Evolutionary conservation across 2,888 invertebrate genomes (phyloP), one percentile per base, ranked within the genome.

Genomic region (Eueremaeus valkanovi): DNA sequence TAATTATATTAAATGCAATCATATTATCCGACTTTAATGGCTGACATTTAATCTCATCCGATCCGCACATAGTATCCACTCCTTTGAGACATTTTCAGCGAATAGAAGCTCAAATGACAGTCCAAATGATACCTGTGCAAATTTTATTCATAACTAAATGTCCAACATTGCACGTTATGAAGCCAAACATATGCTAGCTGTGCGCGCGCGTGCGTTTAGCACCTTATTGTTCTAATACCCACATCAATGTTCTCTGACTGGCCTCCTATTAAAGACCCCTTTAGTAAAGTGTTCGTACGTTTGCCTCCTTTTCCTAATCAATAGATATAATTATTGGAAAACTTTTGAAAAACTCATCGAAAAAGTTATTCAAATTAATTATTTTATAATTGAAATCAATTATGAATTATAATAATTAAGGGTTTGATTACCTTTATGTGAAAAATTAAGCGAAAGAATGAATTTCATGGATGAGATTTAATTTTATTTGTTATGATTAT

Each of bases 1-100:
- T 51, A 51, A 51, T 51, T 18, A 51, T n/a, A 9, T 18, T 51
- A 6, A 51, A 9, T 51, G 51, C 6, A 51, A 51, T 51, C 8
- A 21, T 21, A 51, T 51, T n/a, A 51, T 51, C 51, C 5, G 51
- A 51, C 51, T 51, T 9, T 51, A 9, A 51, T 51, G 5, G 18
- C n/a, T 51, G 51, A 36, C 51, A 51, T 51, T 51, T 21, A 51
- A 51, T 51, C 51, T 51, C 21, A 51, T 51, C 51, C 21, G 42
- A 42, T 42, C 18, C 21, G 18, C 51, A 51, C 18, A 51, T 51
- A 51, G 5, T 6, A 5, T 9, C n/a, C 6, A 18, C 18, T 51
- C 51, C 51, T 51, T 16, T 51, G 51, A 21, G 21, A 16, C 5
- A 6, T 9, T n/a, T 9, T 6, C 5, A 51, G 51, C 18, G 21